Conservation (phyloP, 2,888 invertebrate genomes). For the Drosophila robusta region DNA sequence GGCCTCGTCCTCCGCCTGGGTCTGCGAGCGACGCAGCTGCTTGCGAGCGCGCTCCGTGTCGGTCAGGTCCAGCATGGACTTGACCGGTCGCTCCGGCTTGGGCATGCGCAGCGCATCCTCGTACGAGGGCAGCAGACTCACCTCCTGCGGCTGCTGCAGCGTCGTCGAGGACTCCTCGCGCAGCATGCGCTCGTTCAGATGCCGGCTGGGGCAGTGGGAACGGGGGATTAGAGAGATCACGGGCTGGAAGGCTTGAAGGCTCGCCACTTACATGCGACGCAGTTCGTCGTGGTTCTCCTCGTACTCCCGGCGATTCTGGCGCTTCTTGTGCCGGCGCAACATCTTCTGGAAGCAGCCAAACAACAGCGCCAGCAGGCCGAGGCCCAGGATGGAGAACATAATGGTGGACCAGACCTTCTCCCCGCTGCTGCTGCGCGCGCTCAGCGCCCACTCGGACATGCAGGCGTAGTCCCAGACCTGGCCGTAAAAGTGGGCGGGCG, state of each 20-base stretch:
- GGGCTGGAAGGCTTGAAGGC: not conserved
- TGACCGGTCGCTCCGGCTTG: slow-evolving; percentile 88
- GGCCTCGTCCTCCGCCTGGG: slow-evolving; percentile 58
- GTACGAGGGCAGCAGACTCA: slow-evolving; percentile 91
- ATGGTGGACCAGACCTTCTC: slow-evolving; percentile 88
- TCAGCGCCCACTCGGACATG: slow-evolving; percentile 87
- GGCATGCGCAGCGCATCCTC: slow-evolving; percentile 92
- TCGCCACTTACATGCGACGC: slow-evolving; percentile 79
- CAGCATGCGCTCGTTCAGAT: slow-evolving; percentile 86
- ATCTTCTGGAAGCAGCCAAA: slow-evolving; percentile 83
- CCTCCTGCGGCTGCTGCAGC: slow-evolving; percentile 89
- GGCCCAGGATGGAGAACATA: slow-evolving; percentile 85
- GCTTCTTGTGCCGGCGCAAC: slow-evolving; percentile 86
- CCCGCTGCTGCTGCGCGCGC: slow-evolving; percentile 82
- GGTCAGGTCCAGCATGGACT: slow-evolving; percentile 85
- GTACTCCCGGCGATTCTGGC: slow-evolving; percentile 85
- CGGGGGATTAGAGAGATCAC: not conserved
- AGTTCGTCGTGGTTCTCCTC: slow-evolving; percentile 85
- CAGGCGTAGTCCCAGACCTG: slow-evolving; percentile 90
- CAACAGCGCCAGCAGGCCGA: slow-evolving; percentile 65
- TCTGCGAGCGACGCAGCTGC: slow-evolving; percentile 63
- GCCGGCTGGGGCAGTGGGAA: slow-evolving; percentile 70
- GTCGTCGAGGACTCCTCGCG: slow-evolving; percentile 86
- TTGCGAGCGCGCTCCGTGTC: slow-evolving; percentile 84
- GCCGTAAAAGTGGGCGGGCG: slow-evolving; percentile 88